Percentiles rank a stretch among this genome's conserved stretches.
These are phyloP conservation scores for Harmothoe impar DNA, from an alignment of 2,888 invertebrate species.

Conservation along the genomic window DNA sequence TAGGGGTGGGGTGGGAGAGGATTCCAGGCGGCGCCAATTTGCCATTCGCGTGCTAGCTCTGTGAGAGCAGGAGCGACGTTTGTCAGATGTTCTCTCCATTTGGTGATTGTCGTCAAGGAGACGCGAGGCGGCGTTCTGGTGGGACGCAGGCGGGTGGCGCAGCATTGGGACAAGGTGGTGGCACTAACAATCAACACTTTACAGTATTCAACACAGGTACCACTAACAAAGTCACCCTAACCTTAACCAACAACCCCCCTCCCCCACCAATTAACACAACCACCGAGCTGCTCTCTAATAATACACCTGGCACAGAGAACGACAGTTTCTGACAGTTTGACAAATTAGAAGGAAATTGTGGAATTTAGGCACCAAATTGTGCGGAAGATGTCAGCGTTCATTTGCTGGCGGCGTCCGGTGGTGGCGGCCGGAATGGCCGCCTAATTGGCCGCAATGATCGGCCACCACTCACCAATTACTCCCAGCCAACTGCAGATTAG, in stretches of 20 bases:
- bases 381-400: constrained; percentile 60
- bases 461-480: constrained; percentile 51
- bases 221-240: no score
- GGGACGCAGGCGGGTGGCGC: neutral
- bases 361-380: constrained; percentile 59
- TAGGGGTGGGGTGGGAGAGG: constrained; percentile 17
- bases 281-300: neutral
- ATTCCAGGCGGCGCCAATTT: constrained; percentile 31
- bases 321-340: constrained; percentile 63
- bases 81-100: constrained; percentile 46
- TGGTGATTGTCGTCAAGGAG: constrained; percentile 35
- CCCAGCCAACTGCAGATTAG: constrained; percentile 46
- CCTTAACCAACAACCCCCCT: neutral
- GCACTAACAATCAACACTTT: neutral
- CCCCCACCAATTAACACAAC: neutral
- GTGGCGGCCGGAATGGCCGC: neutral
- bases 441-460: constrained; percentile 44
- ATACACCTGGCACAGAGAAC: constrained; percentile 18
- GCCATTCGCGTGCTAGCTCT: constrained; percentile 29
- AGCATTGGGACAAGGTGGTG: neutral
- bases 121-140: neutral
- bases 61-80: neutral
- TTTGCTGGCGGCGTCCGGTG: constrained; percentile 12
- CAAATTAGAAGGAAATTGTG: constrained; percentile 64
- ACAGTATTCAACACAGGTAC: neutral